Percentiles rank a stretch among this genome's conserved stretches.
Conservation (phyloP, 2,797 vertebrate species). For the Poliocrania exsul region DNA sequence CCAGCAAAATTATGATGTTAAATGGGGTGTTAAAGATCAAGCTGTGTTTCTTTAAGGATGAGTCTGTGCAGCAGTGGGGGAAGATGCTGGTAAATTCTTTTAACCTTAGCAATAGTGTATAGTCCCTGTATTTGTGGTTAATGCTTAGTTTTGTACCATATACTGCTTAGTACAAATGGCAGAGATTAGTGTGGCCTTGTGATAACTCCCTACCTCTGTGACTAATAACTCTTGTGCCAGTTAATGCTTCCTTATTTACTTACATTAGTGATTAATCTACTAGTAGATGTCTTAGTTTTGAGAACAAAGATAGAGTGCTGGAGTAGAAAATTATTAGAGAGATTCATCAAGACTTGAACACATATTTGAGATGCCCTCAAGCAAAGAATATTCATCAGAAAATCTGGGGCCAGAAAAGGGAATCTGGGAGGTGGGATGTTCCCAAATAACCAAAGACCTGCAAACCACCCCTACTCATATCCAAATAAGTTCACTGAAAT, state of each 20-base stretch:
- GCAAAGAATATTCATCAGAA: background rate
- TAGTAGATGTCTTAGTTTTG: background rate
- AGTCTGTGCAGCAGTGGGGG: background rate
- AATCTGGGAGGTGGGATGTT: no score
- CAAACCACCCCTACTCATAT: background rate
- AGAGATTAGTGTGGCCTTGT: background rate
- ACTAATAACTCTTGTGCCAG: background rate
- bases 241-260: background rate
- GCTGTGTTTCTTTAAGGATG: background rate
- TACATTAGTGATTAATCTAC: background rate
- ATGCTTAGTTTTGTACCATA: background rate
- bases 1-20: background rate
- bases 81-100: background rate
- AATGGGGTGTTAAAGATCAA: background rate
- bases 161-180: background rate
- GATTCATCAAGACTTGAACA: background rate
- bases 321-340: background rate
- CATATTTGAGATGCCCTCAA: background rate
- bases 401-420: background rate
- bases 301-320: background rate
- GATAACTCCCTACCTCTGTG: background rate
- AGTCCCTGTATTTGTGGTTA: background rate
- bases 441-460: background rate
- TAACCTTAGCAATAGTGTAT: background rate
- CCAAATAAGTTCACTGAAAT: no score